Evolutionary conservation across 1,140 invertebrate species (phyloP).

Genomic region (Eriocheir sinensis): DNA sequence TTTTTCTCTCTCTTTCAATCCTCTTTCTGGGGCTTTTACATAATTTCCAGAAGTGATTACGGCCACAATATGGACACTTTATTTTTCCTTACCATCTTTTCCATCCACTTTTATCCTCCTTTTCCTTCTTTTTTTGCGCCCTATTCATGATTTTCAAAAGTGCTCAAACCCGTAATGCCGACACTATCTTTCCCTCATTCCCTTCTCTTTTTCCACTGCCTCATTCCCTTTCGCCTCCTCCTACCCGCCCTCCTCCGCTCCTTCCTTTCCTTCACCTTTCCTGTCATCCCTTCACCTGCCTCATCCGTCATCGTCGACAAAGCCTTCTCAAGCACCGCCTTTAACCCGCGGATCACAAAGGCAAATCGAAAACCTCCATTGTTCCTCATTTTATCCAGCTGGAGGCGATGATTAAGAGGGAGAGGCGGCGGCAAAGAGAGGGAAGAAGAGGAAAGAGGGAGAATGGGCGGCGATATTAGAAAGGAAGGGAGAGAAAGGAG

Average conservation of each 20-base stretch:
- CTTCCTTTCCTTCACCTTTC: neutral
- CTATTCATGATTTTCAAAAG: neutral
- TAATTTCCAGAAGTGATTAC: no score
- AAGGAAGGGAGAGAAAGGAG: neutral
- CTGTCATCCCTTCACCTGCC: neutral
- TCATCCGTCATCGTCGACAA: neutral
- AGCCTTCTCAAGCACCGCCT: neutral
- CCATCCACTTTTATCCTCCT: no score
- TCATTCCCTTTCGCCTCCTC: no score
- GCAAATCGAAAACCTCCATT: conserved; percentile 18
- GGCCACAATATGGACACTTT: no score
- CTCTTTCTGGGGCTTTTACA: no score
- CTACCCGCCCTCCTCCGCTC: neutral
- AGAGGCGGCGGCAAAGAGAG: conserved; percentile 28
- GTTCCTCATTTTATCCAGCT: conserved; percentile 40
- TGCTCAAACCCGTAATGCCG: neutral
- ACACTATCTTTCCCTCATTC: neutral
- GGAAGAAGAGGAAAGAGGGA: conserved; percentile 7
- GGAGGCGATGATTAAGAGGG: conserved; percentile 28
- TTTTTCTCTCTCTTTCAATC: no score
- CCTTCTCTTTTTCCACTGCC: no score
- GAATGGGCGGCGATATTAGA: conserved; percentile 19
- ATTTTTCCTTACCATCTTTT: no score
- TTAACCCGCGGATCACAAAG: conserved; percentile 31
- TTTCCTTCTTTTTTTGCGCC: neutral